A percentile compares a stretch with the other conserved stretches of the same genome.
Conservation (phyloP, 2,888 invertebrate species). For the Nebria salina region DNA sequence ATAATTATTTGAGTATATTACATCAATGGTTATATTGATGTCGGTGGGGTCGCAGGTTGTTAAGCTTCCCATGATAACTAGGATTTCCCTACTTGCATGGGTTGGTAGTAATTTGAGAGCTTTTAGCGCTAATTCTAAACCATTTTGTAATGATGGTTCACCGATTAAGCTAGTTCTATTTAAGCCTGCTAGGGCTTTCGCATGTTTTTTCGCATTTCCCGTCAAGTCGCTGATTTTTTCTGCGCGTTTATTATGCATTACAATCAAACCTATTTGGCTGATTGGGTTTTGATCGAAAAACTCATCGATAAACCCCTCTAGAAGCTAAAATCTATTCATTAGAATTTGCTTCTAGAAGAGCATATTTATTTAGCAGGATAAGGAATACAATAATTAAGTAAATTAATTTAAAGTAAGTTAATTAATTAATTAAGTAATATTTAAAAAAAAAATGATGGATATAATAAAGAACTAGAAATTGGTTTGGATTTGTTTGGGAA, state of each 20-base stretch:
- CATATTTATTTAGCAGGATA: no score
- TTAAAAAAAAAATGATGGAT: no score
- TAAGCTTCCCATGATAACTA: conserved; percentile 91
- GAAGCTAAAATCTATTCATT: conserved; percentile 66
- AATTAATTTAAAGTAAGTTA: no score
- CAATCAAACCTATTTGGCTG: conserved; percentile 93
- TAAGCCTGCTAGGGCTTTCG: conserved; percentile 74
- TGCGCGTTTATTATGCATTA: conserved; percentile 91
- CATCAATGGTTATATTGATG: conserved; percentile 84
- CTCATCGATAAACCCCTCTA: conserved; percentile 94
- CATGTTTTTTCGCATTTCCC: conserved; percentile 84
- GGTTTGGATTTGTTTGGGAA: background rate
- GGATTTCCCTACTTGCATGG: conserved; percentile 94
- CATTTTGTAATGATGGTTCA: conserved; percentile 97
- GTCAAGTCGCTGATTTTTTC: conserved; percentile 92
- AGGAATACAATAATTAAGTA: no score
- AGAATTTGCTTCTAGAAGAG: no score
- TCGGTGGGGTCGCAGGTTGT: conserved; percentile 98
- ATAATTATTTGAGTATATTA: conserved; percentile 54
- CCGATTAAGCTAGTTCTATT: conserved; percentile 78
- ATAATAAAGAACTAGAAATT: no score
- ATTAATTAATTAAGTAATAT: no score
- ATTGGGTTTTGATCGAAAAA: conserved; percentile 99
- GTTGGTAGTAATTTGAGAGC: conserved; percentile 88
- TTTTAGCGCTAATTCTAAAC: conserved; percentile 86